Conservation (phyloP, 2,113 vertebrate genomes). For the Aramus guarauna region DNA sequence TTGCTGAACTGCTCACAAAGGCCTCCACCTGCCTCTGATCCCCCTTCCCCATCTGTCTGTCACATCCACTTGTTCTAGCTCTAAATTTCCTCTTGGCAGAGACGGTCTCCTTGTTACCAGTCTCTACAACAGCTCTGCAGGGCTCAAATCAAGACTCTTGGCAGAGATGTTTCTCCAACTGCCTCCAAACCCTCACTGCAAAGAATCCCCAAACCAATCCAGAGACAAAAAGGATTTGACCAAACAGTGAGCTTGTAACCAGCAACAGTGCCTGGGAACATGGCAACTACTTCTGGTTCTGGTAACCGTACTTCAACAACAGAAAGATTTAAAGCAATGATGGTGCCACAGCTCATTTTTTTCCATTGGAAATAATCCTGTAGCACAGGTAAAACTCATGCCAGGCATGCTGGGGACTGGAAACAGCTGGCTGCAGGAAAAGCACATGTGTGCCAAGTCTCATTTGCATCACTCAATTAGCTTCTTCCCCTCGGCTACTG, state of each 20-base stretch:
- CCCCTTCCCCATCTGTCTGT: neutral
- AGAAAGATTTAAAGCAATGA: neutral
- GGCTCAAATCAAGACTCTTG: neutral
- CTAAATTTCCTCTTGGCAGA: neutral
- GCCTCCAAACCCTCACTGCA: neutral
- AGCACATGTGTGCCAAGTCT: slow-evolving; percentile 9
- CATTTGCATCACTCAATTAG: slow-evolving; percentile 38
- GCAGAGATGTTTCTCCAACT: neutral
- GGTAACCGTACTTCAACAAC: neutral
- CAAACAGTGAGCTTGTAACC: neutral
- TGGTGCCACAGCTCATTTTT: neutral
- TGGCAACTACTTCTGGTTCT: neutral
- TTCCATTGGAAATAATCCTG: neutral
- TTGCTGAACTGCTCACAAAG: neutral
- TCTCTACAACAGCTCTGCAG: neutral
- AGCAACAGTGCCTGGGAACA: neutral
- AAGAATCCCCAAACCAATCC: neutral
- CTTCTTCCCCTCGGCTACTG: neutral
- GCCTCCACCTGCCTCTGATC: neutral
- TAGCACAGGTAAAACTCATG: neutral
- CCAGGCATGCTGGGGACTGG: neutral
- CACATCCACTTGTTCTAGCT: neutral
- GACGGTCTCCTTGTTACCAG: neutral
- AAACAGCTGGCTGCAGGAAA: slow-evolving; percentile 32
- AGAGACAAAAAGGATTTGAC: neutral